phyloP scores from a whole-genome alignment of 2,113 vertebrate genomes.

The Fregata magnificens region DNA sequence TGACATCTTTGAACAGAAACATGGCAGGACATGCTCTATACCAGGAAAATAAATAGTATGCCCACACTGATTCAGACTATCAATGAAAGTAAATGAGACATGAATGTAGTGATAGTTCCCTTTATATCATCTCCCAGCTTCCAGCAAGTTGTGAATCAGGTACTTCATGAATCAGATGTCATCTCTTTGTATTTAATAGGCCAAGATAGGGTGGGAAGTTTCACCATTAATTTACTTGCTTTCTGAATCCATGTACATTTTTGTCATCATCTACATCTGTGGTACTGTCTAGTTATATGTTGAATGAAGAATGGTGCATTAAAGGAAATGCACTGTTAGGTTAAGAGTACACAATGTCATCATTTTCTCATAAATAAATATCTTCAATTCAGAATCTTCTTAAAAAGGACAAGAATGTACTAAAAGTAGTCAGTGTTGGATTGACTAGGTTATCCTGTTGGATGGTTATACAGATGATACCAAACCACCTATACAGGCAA shows the following conservation, averaged over 20 bases:
- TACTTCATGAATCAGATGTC: background rate
- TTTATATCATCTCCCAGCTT: background rate
- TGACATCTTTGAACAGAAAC: background rate
- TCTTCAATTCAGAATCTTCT: background rate
- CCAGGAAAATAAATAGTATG: background rate
- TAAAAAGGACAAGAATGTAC: background rate
- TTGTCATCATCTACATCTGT: background rate
- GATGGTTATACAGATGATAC: background rate
- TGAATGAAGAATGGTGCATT: background rate
- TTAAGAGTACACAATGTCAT: background rate
- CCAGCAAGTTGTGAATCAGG: background rate
- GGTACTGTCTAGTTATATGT: background rate
- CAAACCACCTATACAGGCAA: background rate
- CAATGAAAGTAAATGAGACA: background rate
- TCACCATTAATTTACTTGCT: background rate
- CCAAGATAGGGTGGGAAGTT: background rate
- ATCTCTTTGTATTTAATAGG: background rate
- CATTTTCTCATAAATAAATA: background rate
- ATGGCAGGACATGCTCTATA: background rate
- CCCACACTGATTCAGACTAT: background rate
- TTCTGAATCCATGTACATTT: background rate
- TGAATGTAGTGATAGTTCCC: background rate
- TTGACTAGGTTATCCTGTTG: background rate
- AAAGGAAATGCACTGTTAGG: background rate
- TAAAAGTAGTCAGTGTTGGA: background rate